Percentiles rank a stretch among this genome's conserved stretches.
Evolutionary conservation across 2,113 vertebrate genomes (phyloP).

Genomic region (Alethe castanea): DNA sequence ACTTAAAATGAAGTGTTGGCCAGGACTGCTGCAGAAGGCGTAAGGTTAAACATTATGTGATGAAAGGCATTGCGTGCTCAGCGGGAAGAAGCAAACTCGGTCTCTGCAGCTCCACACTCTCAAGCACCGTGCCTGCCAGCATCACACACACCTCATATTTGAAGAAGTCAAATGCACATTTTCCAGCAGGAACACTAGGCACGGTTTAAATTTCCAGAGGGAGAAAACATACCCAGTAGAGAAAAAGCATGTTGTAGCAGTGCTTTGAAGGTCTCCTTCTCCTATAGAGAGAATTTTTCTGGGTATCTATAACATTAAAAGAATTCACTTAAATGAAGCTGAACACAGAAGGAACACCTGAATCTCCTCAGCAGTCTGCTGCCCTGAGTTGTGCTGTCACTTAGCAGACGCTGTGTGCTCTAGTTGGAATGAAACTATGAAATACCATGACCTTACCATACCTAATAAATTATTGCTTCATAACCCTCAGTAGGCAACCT

Average conservation of each 20-base stretch:
- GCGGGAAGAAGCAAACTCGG: conserved; percentile 30
- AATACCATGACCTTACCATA: neutral
- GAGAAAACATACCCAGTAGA: neutral
- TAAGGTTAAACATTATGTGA: conserved; percentile 57
- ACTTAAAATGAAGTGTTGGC: conserved; percentile 63
- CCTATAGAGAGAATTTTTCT: neutral
- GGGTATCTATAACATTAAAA: neutral
- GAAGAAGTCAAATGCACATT: neutral
- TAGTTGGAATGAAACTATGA: conserved; percentile 26
- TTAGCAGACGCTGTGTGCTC: neutral
- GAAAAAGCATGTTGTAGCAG: neutral
- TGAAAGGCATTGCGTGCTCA: conserved; percentile 45
- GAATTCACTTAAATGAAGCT: neutral
- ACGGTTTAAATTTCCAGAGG: neutral
- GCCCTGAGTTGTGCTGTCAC: neutral
- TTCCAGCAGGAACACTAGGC: neutral
- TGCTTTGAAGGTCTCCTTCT: neutral
- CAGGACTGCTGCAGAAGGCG: conserved; percentile 30
- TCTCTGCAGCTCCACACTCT: neutral
- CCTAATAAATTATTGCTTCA: neutral
- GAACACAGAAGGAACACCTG: neutral
- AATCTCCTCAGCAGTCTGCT: neutral
- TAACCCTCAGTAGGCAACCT: conserved; percentile 35
- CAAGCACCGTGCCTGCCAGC: neutral
- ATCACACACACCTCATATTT: neutral